Evolutionary conservation across 2,113 vertebrate genomes (phyloP).

Genomic region (Atrichornis clamosus): DNA sequence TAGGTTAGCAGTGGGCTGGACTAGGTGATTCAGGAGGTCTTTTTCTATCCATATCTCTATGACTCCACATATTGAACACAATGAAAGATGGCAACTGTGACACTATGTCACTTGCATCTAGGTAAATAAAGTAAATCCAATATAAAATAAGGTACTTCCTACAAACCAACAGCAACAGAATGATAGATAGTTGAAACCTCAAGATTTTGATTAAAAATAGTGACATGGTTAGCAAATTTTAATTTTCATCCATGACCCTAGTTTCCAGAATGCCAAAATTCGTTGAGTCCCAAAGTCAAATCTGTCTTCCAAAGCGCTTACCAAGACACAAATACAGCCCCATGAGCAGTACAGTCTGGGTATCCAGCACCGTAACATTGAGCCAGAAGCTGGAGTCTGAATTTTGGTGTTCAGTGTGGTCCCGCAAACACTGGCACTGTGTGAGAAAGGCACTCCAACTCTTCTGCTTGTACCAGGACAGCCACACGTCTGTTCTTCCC

Average conservation of each 20-base stretch:
- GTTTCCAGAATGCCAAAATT: background rate
- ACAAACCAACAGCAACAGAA: background rate
- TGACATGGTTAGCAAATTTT: background rate
- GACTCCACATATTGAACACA: background rate
- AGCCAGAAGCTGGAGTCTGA: background rate
- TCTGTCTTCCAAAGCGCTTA: background rate
- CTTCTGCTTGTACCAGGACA: background rate
- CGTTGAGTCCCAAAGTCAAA: background rate
- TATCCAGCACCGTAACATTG: background rate
- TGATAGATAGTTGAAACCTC: background rate
- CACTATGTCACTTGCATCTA: background rate
- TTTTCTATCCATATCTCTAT: background rate
- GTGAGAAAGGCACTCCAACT: background rate
- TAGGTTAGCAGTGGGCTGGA: background rate
- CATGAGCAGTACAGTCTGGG: background rate
- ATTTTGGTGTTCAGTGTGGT: background rate
- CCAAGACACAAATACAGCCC: background rate
- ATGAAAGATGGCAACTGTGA: background rate
- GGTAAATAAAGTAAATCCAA: background rate
- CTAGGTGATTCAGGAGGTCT: background rate
- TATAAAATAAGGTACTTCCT: background rate
- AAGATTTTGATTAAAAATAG: background rate
- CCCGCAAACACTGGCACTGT: background rate
- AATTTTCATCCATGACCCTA: background rate
- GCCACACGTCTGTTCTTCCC: background rate